Conservation (phyloP, 1,140 invertebrate species). For the Trissolcus basalis region DNA sequence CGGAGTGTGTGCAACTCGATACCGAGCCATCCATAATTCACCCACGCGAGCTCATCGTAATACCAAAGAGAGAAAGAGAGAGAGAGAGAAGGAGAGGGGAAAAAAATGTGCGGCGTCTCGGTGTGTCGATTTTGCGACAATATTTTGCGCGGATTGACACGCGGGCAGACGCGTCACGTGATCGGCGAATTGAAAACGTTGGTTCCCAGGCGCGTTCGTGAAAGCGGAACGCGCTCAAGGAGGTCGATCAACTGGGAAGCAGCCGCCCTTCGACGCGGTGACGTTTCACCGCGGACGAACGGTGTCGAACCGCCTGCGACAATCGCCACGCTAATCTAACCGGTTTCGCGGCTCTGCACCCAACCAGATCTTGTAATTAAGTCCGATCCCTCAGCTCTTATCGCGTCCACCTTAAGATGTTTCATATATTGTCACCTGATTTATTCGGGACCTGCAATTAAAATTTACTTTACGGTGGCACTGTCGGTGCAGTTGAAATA, state of each 20-base stretch:
- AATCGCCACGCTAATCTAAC: conserved; percentile 39
- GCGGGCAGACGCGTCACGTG: not conserved
- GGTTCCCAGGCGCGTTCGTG: not conserved
- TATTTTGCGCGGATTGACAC: not conserved
- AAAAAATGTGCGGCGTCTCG: not conserved
- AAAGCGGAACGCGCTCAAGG: conserved; percentile 28
- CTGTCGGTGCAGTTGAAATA: no score
- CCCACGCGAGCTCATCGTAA: conserved; percentile 39
- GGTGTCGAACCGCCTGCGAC: conserved; percentile 8
- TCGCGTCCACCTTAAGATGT: no score
- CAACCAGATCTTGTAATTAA: conserved; percentile 5
- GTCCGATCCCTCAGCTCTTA: no score
- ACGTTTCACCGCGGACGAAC: not conserved
- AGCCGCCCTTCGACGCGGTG: conserved; percentile 1
- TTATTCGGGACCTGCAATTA: no score
- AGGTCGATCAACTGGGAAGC: conserved; percentile 21
- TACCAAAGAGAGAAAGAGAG: not conserved
- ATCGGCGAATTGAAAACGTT: not conserved
- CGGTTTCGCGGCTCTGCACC: conserved; percentile 18
- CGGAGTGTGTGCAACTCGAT: conserved; percentile 55
- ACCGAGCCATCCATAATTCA: conserved; percentile 54
- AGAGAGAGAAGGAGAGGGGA: conserved; percentile 1
- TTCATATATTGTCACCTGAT: no score
- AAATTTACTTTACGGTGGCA: no score
- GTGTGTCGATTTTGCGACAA: not conserved